Evolutionary conservation across 2,888 invertebrate genomes (phyloP), one percentile per base, ranked within the genome.

Genomic region (Linyphia triangularis): DNA sequence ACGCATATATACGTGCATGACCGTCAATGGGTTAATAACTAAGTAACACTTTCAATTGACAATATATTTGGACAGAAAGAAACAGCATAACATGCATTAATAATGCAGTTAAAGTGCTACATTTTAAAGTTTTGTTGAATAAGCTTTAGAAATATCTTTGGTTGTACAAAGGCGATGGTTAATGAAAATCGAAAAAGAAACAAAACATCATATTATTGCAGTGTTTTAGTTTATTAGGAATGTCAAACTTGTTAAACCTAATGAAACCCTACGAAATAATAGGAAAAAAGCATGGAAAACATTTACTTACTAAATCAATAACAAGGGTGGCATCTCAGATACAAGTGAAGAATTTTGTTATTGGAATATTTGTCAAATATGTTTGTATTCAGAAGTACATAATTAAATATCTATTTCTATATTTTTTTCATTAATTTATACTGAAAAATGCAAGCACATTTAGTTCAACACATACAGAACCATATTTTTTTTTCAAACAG

Each of bases 181-280:
- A n/a, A n/a, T n/a, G n/a, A n/a, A n/a, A n/a, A n/a, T n/a, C n/a
- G n/a, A n/a, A n/a, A 10, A 51, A 5, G n/a, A 51, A 16, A 51
- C 13, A 51, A 24, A 26, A 61, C 1, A 37, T n/a, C 26, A 40
- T 6, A 19, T 5, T 30, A 30, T 51, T 7, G 51, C 51, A 70
- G 28, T 51, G 43, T 24, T 70, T 70, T 22, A 70, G 26, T 70
- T 70, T 70, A 70, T 70, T 70, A 51, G 70, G 70, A 70, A 70
- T 70, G 70, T 70, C 70, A 70, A 70, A 70, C 16, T 22, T 43
- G 24, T 70, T 26, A 24, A 70, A 43, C 24, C 30, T 43, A 70
- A 43, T 26, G 28, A n/a, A 19, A 70, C 51, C 51, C 51, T 22
- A 33, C 70, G 43, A 10, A 43, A 43, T 28, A 5, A 61, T 43